Base-by-base conservation (phyloP, 2,797 vertebrate genomes). In the Falco biarmicus region DNA sequence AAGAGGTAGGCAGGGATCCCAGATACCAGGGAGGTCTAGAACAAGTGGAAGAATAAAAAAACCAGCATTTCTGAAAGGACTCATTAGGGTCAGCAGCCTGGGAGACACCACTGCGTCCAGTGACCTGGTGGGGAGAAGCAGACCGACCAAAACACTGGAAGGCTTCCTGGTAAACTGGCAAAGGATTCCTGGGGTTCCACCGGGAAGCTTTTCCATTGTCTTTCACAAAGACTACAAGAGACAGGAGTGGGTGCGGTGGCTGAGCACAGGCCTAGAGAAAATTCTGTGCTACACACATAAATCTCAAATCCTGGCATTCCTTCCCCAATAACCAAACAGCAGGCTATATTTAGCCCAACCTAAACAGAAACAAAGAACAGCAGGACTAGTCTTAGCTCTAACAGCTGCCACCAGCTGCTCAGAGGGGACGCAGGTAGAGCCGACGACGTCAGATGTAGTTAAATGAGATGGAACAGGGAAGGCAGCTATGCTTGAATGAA, bases 371-470 rank as follows among this genome's bases (percentile, higher is more conserved):
- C 43, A 81, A 90, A 70, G 75, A 95, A 74, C 75, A 85, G 90
- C 90, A 95, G 84, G 79, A 70, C 34, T 69, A 47, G 78, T 56
- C 78, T 80, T 50, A 73, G 85, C 74, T 91, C n/a, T 15, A 96
- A 28, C 93, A 96, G 93, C 95, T 94, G 91, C 90, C 84, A 89
- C 31, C 92, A 95, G 95, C 95, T 97, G 95, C 88, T 95, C 68
- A 26, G 85, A 89, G 70, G 65, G 76, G 75, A 89, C 0, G 1
- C 91, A 96, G 95, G 95, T 96, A 97, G 65, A 41, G 61, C 60
- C 5, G 10, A 61, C 80, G 81, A 61, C 83, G 81, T 96, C 89
- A 94, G 90, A 94, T 78, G 65, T 18, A 78, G 90, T 79, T 91
- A 92, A 96, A 91, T 87, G 90, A 94, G 87, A 93, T 89, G 93